Evolutionary conservation across 2,888 invertebrate species (phyloP).

Genomic region (Acanthosoma haemorrhoidale): DNA sequence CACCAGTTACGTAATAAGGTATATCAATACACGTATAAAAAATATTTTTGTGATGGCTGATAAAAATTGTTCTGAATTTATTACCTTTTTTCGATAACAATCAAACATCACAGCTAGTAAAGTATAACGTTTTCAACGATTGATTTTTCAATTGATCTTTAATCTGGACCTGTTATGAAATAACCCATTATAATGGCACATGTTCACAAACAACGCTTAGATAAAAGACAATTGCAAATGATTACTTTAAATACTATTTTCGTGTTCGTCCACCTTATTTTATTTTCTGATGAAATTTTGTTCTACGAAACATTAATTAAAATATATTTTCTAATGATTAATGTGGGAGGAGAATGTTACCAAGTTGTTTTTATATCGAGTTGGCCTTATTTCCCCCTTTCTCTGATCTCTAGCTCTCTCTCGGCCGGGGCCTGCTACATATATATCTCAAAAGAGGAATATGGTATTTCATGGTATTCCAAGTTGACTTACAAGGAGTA

Average conservation of each 20-base stretch:
- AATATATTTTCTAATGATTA: neutral
- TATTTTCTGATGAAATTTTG: neutral
- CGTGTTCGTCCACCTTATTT: neutral
- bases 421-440: neutral
- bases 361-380: constrained; percentile 1
- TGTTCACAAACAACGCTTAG: neutral
- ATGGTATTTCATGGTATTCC: too few species aligned
- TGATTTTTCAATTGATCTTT: neutral
- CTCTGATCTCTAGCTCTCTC: constrained; percentile 6
- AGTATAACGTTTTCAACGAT: neutral
- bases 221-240: neutral
- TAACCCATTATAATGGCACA: neutral
- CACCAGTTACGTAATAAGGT: neutral
- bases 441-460: too few species aligned
- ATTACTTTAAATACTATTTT: neutral
- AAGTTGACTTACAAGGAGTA: too few species aligned
- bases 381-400: constrained; percentile 8
- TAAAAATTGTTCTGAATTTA: neutral
- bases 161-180: constrained; percentile 1
- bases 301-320: neutral
- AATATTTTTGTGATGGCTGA: neutral
- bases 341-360: neutral
- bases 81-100: too few species aligned
- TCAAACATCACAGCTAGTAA: neutral
- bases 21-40: neutral